phyloP scores from a whole-genome alignment of 2,113 vertebrate genomes.

The Labrus mixtus region DNA sequence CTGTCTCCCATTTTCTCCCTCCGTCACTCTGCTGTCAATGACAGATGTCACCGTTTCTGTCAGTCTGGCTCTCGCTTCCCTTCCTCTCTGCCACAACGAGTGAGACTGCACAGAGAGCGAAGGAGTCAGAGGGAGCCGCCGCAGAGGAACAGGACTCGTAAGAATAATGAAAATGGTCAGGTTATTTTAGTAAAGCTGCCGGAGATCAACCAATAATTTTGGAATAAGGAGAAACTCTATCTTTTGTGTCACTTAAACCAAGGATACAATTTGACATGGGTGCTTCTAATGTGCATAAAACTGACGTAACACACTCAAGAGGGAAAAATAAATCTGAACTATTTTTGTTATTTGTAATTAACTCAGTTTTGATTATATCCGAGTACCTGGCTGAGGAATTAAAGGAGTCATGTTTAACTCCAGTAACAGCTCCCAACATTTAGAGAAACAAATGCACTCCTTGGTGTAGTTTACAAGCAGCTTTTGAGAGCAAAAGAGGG shows the following conservation, averaged over 20 bases:
- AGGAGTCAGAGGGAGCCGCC: slow-evolving; percentile 28
- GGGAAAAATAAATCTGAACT: slow-evolving; percentile 15
- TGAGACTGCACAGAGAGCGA: slow-evolving; percentile 36
- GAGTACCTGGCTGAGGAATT: slow-evolving; percentile 13
- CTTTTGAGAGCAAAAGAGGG: slow-evolving; percentile 4
- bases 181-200: slow-evolving; percentile 46
- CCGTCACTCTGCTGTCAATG: slow-evolving; percentile 59
- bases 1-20: slow-evolving; percentile 57
- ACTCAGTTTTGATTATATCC: slow-evolving; percentile 4
- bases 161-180: slow-evolving; percentile 43
- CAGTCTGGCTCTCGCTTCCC: slow-evolving; percentile 46
- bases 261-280: slow-evolving; percentile 20
- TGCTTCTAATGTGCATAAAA: slow-evolving; percentile 23
- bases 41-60: slow-evolving; percentile 72
- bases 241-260: slow-evolving; percentile 46
- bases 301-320: background rate
- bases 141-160: slow-evolving; percentile 19
- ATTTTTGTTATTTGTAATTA: slow-evolving; percentile 13
- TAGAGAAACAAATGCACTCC: background rate
- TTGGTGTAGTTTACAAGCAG: background rate
- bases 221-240: slow-evolving; percentile 15
- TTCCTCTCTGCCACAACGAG: slow-evolving; percentile 29
- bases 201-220: slow-evolving; percentile 16
- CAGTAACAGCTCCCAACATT: background rate
- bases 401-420: background rate